phyloP scores from a whole-genome alignment of 2,113 vertebrate genomes.

The Centropus bengalensis region DNA sequence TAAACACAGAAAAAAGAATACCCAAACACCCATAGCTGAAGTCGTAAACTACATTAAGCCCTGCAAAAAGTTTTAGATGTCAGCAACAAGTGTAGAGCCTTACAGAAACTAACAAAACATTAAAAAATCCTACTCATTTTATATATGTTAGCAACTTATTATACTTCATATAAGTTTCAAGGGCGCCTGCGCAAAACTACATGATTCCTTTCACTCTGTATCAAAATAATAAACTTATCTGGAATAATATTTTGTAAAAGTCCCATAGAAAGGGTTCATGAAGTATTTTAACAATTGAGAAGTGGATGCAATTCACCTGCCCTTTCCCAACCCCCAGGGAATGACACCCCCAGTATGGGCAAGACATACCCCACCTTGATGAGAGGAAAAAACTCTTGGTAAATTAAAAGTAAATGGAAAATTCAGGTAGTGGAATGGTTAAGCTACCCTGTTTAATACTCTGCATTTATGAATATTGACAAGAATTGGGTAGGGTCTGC shows the following conservation, averaged over 20 bases:
- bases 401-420: neutral
- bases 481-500: neutral
- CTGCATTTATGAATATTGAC: neutral
- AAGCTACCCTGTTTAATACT: neutral
- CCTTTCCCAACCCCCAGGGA: neutral
- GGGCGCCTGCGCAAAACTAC: neutral
- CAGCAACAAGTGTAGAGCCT: neutral
- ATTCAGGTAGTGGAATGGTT: neutral
- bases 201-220: neutral
- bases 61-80: neutral
- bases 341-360: neutral
- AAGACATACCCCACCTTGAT: neutral
- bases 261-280: neutral
- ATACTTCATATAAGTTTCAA: neutral
- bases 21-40: neutral
- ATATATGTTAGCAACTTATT: neutral
- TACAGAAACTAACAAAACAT: neutral
- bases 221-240: neutral
- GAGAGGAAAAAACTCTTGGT: neutral
- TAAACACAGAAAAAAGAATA: slow-evolving; percentile 6
- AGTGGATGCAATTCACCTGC: neutral
- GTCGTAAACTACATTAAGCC: neutral
- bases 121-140: neutral
- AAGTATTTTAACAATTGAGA: neutral
- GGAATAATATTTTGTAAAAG: neutral